Conservation (phyloP, 37 sponge, comb jelly and placozoan genomes). For the Crambe crambe region DNA sequence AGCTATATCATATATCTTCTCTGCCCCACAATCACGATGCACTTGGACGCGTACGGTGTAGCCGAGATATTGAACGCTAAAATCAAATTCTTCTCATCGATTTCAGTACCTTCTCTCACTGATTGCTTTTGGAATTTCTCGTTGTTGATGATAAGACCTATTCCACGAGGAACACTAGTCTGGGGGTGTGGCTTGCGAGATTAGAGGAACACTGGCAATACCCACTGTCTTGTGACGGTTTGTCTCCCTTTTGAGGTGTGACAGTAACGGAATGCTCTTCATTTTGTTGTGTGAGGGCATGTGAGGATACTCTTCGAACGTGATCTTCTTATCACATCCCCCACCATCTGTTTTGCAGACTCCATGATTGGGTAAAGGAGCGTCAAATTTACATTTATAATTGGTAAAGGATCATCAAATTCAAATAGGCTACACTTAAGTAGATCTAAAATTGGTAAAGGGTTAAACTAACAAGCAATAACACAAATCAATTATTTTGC, state of each 20-base stretch:
- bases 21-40: conserved; percentile 5
- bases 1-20: conserved; percentile 41
- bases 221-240: not conserved
- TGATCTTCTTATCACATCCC: not conserved
- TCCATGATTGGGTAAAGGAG: not conserved
- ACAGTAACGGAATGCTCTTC: not conserved
- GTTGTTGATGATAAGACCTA: conserved; percentile 77
- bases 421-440: too few relatives aligned
- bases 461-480: too few relatives aligned
- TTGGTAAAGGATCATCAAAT: not conserved
- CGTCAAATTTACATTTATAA: too few relatives aligned
- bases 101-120: conserved; percentile 14
- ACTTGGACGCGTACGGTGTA: conserved; percentile 51
- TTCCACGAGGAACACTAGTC: conserved; percentile 63
- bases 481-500: too few relatives aligned
- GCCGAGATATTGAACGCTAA: conserved; percentile 34
- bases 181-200: conserved; percentile 63
- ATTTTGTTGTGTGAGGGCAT: not conserved
- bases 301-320: not conserved
- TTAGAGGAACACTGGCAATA: conserved; percentile 52
- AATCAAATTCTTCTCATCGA: conserved; percentile 41
- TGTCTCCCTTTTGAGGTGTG: not conserved
- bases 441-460: too few relatives aligned
- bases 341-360: not conserved
- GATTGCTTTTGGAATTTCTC: conserved; percentile 33